These are phyloP conservation scores for Mya arenaria DNA, from an alignment of 1,140 invertebrate genomes.

Conservation along the genomic window DNA sequence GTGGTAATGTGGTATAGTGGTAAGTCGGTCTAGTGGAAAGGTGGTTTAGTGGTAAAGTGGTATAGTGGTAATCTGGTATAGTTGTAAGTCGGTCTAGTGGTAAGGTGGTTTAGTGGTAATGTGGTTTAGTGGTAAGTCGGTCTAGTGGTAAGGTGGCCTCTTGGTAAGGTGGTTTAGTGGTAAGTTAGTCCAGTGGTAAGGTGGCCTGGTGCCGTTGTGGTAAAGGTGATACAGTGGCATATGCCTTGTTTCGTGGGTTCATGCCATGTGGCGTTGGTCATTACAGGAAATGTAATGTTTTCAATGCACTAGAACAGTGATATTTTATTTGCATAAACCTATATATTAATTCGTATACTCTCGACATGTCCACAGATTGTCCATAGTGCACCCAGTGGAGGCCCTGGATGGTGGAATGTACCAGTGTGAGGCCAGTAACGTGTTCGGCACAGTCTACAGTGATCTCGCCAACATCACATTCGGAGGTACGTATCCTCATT, in stretches of 20 bases:
- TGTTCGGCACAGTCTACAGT: slow-evolving; percentile 94
- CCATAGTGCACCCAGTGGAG: slow-evolving; percentile 90
- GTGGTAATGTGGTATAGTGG: no score
- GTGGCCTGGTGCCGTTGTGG: no score
- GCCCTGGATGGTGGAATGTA: slow-evolving; percentile 92
- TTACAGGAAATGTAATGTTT: neutral
- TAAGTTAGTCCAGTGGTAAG: no score
- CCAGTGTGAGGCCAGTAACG: slow-evolving; percentile 94
- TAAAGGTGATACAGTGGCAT: no score
- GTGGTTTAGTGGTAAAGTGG: no score
- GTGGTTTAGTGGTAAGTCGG: no score
- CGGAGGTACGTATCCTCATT: slow-evolving; percentile 84
- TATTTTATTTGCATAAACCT: neutral
- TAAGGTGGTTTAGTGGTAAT: no score
- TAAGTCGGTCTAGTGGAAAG: no score
- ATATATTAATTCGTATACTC: neutral
- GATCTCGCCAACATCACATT: slow-evolving; percentile 94
- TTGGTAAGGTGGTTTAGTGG: no score
- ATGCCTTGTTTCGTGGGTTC: neutral
- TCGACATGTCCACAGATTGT: slow-evolving; percentile 84
- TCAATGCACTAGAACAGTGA: neutral
- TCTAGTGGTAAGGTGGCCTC: no score
- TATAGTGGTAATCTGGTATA: no score
- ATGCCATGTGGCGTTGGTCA: neutral
- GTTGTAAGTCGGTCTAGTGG: no score